These are phyloP conservation scores for Plagodis pulveraria DNA, from an alignment of 2,888 invertebrate species.

Conservation along the genomic window DNA sequence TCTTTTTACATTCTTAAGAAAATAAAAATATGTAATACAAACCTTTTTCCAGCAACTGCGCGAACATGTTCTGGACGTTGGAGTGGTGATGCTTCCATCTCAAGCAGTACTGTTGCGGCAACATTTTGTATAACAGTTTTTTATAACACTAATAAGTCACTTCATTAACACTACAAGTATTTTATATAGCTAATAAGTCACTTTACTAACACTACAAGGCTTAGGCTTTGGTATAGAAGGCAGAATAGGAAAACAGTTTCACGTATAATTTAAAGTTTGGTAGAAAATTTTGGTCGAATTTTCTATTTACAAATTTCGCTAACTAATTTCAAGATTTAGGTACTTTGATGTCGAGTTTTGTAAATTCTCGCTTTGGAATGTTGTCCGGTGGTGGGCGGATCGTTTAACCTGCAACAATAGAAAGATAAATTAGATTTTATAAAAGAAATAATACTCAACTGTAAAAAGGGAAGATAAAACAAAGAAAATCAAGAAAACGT, in stretches of 20 bases:
- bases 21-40: constrained; percentile 28
- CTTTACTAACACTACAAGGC: constrained; percentile 40
- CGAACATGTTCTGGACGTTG: constrained; percentile 95
- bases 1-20: constrained; percentile 1
- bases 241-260: constrained; percentile 47
- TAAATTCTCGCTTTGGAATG: constrained; percentile 51
- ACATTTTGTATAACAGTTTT: constrained; percentile 75
- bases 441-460: too few relatives aligned
- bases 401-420: constrained; percentile 50
- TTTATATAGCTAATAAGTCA: constrained; percentile 1
- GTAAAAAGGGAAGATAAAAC: too few relatives aligned
- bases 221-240: constrained; percentile 71
- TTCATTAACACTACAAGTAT: constrained; percentile 36
- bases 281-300: constrained; percentile 63
- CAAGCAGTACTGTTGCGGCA: constrained; percentile 95
- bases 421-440: constrained; percentile 7
- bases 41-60: constrained; percentile 91
- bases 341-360: constrained; percentile 37
- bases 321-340: constrained; percentile 45
- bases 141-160: constrained; percentile 5
- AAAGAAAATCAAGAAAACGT: too few relatives aligned
- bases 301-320: constrained; percentile 28
- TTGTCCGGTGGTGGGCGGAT: constrained; percentile 48
- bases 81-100: constrained; percentile 97
- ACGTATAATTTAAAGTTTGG: constrained; percentile 47